A percentile compares a stretch with the other conserved stretches of the same genome.
These are phyloP conservation scores for Leptobrachium leishanense DNA, from an alignment of 2,113 vertebrate genomes.

Conservation along the genomic window DNA sequence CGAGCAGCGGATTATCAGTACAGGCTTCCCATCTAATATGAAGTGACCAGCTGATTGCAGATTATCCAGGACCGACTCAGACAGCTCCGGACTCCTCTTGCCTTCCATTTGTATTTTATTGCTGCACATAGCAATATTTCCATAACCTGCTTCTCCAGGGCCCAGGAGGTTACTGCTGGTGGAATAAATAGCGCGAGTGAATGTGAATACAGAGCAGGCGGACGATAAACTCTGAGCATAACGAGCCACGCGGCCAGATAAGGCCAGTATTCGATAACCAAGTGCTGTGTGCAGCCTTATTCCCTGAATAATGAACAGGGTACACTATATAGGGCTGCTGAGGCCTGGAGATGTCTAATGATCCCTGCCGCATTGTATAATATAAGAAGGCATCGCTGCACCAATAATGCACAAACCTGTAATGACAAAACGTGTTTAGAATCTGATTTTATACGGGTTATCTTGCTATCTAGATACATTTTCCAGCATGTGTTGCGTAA, in stretches of 20 bases:
- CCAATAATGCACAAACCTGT: no score
- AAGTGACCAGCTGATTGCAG: slow-evolving; percentile 7
- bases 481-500: no score
- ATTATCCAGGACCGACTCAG: slow-evolving; percentile 1
- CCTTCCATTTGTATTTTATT: slow-evolving; percentile 24
- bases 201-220: slow-evolving; percentile 37
- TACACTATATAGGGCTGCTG: slow-evolving; percentile 3
- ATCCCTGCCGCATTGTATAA: no score
- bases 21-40: slow-evolving; percentile 5
- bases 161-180: slow-evolving; percentile 29
- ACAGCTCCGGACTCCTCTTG: slow-evolving; percentile 16
- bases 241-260: slow-evolving; percentile 19
- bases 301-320: background rate
- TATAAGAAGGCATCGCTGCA: no score
- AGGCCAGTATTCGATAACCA: slow-evolving; percentile 22
- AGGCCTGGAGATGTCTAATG: background rate
- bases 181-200: slow-evolving; percentile 22
- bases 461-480: no score
- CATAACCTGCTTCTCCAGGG: slow-evolving; percentile 35
- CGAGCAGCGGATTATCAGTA: slow-evolving; percentile 3
- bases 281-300: background rate
- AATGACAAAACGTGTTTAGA: no score
- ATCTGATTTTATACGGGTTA: no score
- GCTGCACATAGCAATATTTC: slow-evolving; percentile 32
- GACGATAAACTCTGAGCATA: slow-evolving; percentile 23